Percentiles rank a stretch among this genome's conserved stretches.
These are phyloP conservation scores for Gambusia yucatana DNA, from an alignment of 2,797 vertebrate genomes.

Conservation along the genomic window DNA sequence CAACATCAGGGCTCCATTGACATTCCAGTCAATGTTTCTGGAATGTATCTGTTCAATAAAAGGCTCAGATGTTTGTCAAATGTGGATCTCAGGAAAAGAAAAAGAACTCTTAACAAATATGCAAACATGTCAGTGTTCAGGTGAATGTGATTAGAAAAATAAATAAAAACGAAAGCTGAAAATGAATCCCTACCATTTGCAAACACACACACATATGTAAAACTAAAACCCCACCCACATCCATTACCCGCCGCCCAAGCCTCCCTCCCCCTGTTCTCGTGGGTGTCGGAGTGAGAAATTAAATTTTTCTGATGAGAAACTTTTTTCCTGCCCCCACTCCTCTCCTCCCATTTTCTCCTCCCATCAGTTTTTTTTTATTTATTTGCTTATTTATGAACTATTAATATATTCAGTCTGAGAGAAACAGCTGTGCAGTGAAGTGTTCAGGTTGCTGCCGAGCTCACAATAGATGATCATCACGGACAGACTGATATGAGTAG, in stretches of 20 bases:
- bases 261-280: conserved; percentile 73
- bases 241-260: conserved; percentile 46
- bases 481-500: conserved; percentile 51
- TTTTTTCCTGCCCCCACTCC: conserved; percentile 74
- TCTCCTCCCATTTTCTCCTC: conserved; percentile 71
- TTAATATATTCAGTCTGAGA: conserved; percentile 81
- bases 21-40: conserved; percentile 26
- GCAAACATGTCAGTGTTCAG: conserved; percentile 62
- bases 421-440: conserved; percentile 81
- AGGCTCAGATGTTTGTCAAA: conserved; percentile 62
- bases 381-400: conserved; percentile 85
- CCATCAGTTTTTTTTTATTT: conserved; percentile 80
- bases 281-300: conserved; percentile 87
- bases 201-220: conserved; percentile 20
- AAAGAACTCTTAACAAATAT: conserved; percentile 34
- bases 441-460: conserved; percentile 63
- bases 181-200: conserved; percentile 58
- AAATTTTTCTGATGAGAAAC: conserved; percentile 86
- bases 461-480: conserved; percentile 69
- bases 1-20: conserved; percentile 19
- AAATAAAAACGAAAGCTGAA: conserved; percentile 50
- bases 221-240: conserved; percentile 34
- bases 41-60: conserved; percentile 39
- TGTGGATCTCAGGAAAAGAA: conserved; percentile 49
- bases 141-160: conserved; percentile 51